Evolutionary conservation across 2,888 invertebrate species (phyloP).

Genomic region (Autographa gamma): DNA sequence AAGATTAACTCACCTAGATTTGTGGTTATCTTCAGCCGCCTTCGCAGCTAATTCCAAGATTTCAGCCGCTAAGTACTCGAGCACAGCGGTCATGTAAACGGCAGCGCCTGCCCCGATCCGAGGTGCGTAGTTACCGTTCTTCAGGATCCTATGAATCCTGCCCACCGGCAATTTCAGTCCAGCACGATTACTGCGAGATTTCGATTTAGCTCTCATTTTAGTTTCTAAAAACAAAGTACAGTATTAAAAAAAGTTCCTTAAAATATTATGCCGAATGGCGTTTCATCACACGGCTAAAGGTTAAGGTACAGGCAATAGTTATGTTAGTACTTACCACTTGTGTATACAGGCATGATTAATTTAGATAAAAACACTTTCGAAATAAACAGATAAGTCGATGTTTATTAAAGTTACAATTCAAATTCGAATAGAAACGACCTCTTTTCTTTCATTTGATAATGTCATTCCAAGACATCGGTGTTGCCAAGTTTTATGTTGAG

Average conservation of each 20-base stretch:
- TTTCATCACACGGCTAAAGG: not conserved
- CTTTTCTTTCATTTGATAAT: no score
- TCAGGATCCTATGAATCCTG: conserved; percentile 89
- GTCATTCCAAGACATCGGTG: no score
- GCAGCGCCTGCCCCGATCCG: conserved; percentile 88
- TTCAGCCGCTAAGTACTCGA: conserved; percentile 92
- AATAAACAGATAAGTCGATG: no score
- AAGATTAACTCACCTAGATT: conserved; percentile 79
- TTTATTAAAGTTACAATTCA: not conserved
- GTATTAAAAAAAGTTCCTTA: no score
- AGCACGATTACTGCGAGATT: conserved; percentile 87
- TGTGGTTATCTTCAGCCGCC: conserved; percentile 92
- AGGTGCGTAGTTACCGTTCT: conserved; percentile 90
- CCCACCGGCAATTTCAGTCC: conserved; percentile 90
- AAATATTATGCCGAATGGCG: not conserved
- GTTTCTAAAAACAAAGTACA: conserved; percentile 23
- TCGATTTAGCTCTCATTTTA: conserved; percentile 74
- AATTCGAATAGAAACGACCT: not conserved
- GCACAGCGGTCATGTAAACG: conserved; percentile 88
- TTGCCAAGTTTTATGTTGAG: no score
- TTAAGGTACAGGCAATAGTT: not conserved
- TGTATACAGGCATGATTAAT: conserved; percentile 19
- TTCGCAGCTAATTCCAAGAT: conserved; percentile 91
- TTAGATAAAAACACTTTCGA: not conserved
- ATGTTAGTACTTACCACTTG: conserved; percentile 28